Evolutionary conservation across 2,797 vertebrate species (phyloP).

Genomic region (Sphenopsis melanotis): DNA sequence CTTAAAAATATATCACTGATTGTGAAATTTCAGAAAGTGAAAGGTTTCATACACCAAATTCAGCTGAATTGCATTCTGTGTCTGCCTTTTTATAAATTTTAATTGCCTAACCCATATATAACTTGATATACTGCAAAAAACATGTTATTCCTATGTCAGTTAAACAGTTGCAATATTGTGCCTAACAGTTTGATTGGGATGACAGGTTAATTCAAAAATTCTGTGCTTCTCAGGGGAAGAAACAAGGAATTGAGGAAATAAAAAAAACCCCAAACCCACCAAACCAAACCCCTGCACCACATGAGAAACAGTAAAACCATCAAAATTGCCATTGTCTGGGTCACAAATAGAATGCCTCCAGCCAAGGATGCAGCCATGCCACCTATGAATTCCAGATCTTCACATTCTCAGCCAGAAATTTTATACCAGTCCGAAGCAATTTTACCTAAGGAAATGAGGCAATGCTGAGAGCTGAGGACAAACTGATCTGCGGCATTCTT

Average conservation of each 20-base stretch:
- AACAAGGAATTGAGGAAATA: not conserved
- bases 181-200: not conserved
- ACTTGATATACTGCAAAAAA: not conserved
- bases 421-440: not conserved
- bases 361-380: not conserved
- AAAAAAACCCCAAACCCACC: not conserved
- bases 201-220: not conserved
- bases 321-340: not conserved
- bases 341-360: not conserved
- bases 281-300: not conserved
- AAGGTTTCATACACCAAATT: not conserved
- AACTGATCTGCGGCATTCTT: not conserved
- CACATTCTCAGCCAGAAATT: not conserved
- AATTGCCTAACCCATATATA: not conserved
- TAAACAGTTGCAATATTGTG: not conserved
- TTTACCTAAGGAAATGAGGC: not conserved
- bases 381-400: not conserved
- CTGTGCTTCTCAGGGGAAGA: not conserved
- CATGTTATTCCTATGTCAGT: not conserved
- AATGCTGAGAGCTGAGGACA: constrained; percentile 1
- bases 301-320: not conserved
- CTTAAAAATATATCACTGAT: not conserved
- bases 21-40: not conserved
- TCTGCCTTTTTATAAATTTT: not conserved
- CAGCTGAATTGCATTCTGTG: not conserved